Conservation (phyloP, 2,113 vertebrate genomes). For the Atlantisia rogersi region DNA sequence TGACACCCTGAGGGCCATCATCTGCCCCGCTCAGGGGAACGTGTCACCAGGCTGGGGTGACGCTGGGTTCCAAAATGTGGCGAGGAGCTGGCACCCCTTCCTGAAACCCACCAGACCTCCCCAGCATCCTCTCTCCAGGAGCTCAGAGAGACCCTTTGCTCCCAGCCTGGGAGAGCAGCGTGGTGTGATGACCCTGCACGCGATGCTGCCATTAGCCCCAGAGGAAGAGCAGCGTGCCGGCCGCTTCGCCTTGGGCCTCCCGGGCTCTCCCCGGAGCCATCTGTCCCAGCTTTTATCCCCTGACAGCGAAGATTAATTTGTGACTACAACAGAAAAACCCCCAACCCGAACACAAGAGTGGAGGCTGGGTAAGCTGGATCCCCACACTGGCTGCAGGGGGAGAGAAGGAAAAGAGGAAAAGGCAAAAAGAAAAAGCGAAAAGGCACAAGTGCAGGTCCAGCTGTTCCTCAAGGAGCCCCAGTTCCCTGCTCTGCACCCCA, state of each 20-base stretch:
- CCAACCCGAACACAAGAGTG: background rate
- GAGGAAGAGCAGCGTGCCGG: background rate
- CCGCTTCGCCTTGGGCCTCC: background rate
- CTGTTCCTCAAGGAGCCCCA: background rate
- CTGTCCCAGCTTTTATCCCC: slow-evolving; percentile 46
- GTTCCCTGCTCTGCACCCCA: background rate
- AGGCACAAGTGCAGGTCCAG: background rate
- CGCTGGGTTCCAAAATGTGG: accelerated
- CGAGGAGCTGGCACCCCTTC: background rate
- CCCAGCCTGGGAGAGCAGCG: accelerated
- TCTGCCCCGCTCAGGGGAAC: background rate
- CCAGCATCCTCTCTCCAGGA: background rate
- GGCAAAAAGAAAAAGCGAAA: background rate
- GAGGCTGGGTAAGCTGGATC: background rate
- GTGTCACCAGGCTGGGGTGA: background rate
- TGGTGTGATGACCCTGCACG: accelerated
- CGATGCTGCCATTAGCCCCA: background rate
- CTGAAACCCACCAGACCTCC: accelerated
- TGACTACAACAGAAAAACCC: background rate
- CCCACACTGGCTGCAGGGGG: background rate
- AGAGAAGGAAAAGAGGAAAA: background rate
- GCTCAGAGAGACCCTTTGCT: accelerated
- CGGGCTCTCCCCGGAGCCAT: slow-evolving; percentile 6
- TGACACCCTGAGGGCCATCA: accelerated
- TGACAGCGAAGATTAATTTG: slow-evolving; percentile 52